Evolutionary conservation across 1,140 invertebrate species (phyloP), one percentile per base, ranked within the genome.

Genomic region (Hycleus cichorii): DNA sequence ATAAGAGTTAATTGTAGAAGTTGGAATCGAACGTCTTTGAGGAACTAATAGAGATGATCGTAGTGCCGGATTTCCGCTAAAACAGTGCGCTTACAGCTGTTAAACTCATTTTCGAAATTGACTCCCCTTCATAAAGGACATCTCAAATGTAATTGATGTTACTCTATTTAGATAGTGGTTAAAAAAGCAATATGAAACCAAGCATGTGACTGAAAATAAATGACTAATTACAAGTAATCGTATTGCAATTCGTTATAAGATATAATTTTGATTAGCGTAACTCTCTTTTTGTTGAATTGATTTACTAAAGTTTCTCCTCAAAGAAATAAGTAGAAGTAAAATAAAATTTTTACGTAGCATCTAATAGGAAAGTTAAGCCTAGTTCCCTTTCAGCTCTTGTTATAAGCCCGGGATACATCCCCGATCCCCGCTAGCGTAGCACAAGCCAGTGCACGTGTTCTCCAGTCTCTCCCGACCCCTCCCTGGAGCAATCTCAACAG

Each of bases 61-160:
- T 58, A 49, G 49, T 47, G 55, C 62, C 62, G 62, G 62, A 64
- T 64, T 64, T 64, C 62, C 62, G 62, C 44, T 51, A 59, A 62
- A 49, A 58, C 59, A 46, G 50, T 59, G 59, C 52, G 54, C 45
- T 53, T 46, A 57, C 62, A 64, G 62, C 62, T 62, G 59, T 58
- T 50, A 48, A 47, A 24, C 47, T 27, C 11, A 8, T 40, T 57
- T 32, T 32, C 32, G 32, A 32, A 32, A 32, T 32, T 32, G 32
- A 32, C 32, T 32, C 32, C 32, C 32, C 32, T 32, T 32, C 7
- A 32, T 32, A 5, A 32, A 32, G 4, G 32, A 32, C 7, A 7
- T 32, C 7, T 5, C 32, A 32, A 32, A 32, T 32, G 32, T 32
- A 32, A 32, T 32, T 32, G 4, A 32, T 7, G 32, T 32, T 32